Conservation (phyloP, 2,888 invertebrate genomes). For the Axea sp. region DNA sequence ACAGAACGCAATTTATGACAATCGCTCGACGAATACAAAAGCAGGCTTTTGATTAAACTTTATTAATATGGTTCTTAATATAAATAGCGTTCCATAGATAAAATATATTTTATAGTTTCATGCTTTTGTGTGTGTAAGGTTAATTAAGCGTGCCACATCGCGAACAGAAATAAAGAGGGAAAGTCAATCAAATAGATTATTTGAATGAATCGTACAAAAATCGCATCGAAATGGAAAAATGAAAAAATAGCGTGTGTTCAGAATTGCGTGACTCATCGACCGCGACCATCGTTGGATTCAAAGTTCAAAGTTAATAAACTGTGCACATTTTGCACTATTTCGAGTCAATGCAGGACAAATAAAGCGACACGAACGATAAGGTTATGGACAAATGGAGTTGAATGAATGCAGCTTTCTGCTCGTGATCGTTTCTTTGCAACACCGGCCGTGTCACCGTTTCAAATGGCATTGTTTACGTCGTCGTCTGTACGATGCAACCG, state of each 20-base stretch:
- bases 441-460: constrained; percentile 57
- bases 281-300: constrained; percentile 2
- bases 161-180: too few relatives aligned
- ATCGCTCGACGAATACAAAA: too few relatives aligned
- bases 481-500: constrained; percentile 60
- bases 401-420: constrained; percentile 16
- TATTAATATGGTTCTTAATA: too few relatives aligned
- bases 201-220: too few relatives aligned
- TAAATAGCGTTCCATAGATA: too few relatives aligned
- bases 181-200: too few relatives aligned
- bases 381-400: constrained; percentile 23
- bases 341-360: constrained; percentile 2
- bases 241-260: not conserved
- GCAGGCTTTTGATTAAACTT: too few relatives aligned
- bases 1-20: too few relatives aligned
- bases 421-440: constrained; percentile 4
- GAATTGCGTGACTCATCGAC: constrained; percentile 16
- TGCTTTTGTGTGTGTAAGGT: too few relatives aligned
- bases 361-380: constrained; percentile 2
- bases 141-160: too few relatives aligned
- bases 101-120: too few relatives aligned
- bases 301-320: constrained; percentile 33
- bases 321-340: constrained; percentile 12
- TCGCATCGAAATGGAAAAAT: too few relatives aligned
- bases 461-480: constrained; percentile 72